A percentile compares a stretch with the other conserved stretches of the same genome.
Conservation (phyloP, 2,888 invertebrate genomes). For the Apoda limacodes region DNA sequence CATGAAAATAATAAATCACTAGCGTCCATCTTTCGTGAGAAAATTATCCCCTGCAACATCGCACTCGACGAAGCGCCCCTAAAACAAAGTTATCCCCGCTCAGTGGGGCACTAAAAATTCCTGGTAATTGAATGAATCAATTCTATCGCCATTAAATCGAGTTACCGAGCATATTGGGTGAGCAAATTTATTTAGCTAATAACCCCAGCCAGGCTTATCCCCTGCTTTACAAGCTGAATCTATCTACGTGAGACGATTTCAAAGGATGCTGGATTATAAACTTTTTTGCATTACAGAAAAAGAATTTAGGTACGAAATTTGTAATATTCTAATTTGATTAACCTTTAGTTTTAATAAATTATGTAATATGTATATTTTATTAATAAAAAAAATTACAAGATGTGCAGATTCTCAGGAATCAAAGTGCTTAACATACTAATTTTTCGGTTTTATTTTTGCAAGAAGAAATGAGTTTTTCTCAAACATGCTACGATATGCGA, state of each 20-base stretch:
- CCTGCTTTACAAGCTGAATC: slow-evolving; percentile 31
- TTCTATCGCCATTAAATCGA: slow-evolving; percentile 70
- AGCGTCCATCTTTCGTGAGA: slow-evolving; percentile 58
- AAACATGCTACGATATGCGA: too few species aligned
- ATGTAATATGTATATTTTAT: too few species aligned
- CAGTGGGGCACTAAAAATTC: slow-evolving; percentile 66
- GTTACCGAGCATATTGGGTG: slow-evolving; percentile 68
- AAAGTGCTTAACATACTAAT: too few species aligned
- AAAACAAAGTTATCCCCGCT: slow-evolving; percentile 62
- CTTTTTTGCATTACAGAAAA: too few species aligned
- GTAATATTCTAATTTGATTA: too few species aligned
- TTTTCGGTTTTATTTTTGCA: too few species aligned
- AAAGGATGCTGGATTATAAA: too few species aligned
- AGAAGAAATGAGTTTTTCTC: too few species aligned
- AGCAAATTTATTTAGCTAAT: slow-evolving; percentile 70
- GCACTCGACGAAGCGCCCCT: slow-evolving; percentile 31
- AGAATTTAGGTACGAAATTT: too few species aligned
- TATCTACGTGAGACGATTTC: slow-evolving; percentile 31
- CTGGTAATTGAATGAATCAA: slow-evolving; percentile 70
- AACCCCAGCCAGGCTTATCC: slow-evolving; percentile 29
- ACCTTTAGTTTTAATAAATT: too few species aligned
- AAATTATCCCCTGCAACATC: slow-evolving; percentile 42
- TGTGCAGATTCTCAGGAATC: too few species aligned
- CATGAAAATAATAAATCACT: slow-evolving; percentile 39
- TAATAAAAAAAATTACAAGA: too few species aligned